Evolutionary conservation across 2,113 vertebrate genomes (phyloP).

Genomic region (Gopherus flavomarginatus): DNA sequence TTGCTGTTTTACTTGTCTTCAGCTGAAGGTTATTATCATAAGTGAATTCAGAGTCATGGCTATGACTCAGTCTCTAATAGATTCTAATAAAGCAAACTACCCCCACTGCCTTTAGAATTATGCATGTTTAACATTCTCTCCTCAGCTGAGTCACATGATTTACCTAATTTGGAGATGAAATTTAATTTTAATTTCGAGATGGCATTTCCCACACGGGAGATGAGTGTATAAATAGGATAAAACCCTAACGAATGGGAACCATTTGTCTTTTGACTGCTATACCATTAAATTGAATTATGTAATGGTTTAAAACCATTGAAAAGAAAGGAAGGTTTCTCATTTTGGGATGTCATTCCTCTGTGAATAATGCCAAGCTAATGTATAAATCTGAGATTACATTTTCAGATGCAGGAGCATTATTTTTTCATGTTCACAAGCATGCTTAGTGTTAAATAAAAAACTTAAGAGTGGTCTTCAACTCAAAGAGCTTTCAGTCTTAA

Average conservation of each 20-base stretch:
- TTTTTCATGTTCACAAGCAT: not conserved
- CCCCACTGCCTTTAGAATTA: slow-evolving; percentile 54
- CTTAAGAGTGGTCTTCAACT: not conserved
- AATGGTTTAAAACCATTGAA: slow-evolving; percentile 28
- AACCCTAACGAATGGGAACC: not conserved
- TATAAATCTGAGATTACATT: fast-evolving
- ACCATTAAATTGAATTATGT: slow-evolving; percentile 20
- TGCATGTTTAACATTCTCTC: slow-evolving; percentile 70
- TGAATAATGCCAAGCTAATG: not conserved
- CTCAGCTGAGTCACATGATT: slow-evolving; percentile 68
- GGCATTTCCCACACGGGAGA: slow-evolving; percentile 64
- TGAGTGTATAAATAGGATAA: slow-evolving; percentile 63
- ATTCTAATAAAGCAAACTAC: slow-evolving; percentile 69
- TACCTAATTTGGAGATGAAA: slow-evolving; percentile 64
- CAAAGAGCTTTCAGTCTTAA: not conserved
- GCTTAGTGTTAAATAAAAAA: not conserved
- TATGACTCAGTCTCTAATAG: slow-evolving; percentile 71
- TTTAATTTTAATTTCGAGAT: slow-evolving; percentile 71
- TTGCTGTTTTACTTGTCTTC: slow-evolving; percentile 55
- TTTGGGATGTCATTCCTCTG: not conserved
- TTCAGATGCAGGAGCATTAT: not conserved
- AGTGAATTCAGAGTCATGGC: slow-evolving; percentile 65
- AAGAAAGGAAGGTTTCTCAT: not conserved
- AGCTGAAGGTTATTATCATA: slow-evolving; percentile 71
- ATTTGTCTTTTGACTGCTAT: slow-evolving; percentile 34